Conservation (phyloP, 2,888 invertebrate genomes). For the Dichetophora obliterata region DNA sequence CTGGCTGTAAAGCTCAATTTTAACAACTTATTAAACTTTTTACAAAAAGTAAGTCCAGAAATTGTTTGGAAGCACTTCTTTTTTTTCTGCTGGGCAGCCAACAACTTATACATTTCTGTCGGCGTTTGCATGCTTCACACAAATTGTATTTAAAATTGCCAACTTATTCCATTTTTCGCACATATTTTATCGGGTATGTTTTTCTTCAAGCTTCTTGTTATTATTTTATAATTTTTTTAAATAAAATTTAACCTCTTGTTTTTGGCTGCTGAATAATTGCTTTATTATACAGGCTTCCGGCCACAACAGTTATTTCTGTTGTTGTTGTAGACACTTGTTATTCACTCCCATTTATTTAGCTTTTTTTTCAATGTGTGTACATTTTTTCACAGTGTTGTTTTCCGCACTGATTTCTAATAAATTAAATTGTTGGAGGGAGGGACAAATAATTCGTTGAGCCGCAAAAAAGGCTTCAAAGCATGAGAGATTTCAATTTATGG, state of each 20-base stretch:
- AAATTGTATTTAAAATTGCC: background rate
- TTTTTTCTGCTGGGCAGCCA: no score
- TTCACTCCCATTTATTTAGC: background rate
- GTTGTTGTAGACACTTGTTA: background rate
- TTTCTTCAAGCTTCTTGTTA: background rate
- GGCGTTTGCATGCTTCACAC: constrained; percentile 3
- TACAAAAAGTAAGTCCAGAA: no score
- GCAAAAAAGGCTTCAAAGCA: background rate
- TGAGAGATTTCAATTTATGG: background rate
- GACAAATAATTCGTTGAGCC: background rate
- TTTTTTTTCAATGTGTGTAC: constrained; percentile 5
- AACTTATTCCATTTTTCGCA: no score
- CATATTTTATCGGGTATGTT: background rate
- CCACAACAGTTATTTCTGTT: background rate
- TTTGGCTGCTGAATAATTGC: constrained; percentile 1
- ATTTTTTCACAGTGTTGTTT: background rate
- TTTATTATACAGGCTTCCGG: constrained; percentile 6
- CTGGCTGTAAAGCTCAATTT: no score
- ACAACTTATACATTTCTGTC: background rate
- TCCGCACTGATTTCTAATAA: background rate
- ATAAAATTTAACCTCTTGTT: constrained; percentile 30
- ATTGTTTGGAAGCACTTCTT: no score
- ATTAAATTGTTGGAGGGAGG: background rate
- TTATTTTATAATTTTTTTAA: background rate
- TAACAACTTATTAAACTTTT: no score